phyloP scores from a whole-genome alignment of 1,140 invertebrate genomes.

The Propsilocerus akamusi region DNA sequence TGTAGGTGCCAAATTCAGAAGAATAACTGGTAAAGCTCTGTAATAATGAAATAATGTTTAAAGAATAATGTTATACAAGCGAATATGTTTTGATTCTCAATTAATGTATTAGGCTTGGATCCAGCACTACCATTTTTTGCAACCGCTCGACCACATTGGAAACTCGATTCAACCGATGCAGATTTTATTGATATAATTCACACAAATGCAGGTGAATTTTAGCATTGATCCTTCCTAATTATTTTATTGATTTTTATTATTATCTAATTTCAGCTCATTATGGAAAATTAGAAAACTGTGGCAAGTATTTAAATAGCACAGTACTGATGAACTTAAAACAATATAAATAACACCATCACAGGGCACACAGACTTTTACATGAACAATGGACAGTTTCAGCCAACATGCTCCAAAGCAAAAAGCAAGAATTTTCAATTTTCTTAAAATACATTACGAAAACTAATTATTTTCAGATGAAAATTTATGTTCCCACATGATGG shows the following conservation, averaged over 20 bases:
- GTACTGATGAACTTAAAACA: too few relatives aligned
- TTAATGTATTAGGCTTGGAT: constrained; percentile 12
- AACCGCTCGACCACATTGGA: constrained; percentile 9
- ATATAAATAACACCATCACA: too few relatives aligned
- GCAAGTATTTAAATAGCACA: too few relatives aligned
- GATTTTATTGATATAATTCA: background rate
- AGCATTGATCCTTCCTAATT: too few relatives aligned
- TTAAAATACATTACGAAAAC: background rate
- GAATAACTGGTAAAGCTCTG: constrained; percentile 14
- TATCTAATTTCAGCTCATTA: too few relatives aligned
- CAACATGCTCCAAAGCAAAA: background rate
- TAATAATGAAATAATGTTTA: background rate
- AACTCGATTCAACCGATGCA: constrained; percentile 1
- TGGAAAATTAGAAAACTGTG: background rate
- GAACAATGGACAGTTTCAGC: background rate
- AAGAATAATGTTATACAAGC: background rate
- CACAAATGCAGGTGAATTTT: background rate
- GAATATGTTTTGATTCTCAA: background rate
- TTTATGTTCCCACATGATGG: background rate
- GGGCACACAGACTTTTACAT: background rate
- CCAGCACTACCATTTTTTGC: constrained; percentile 19
- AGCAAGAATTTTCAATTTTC: background rate
- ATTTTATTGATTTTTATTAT: too few relatives aligned
- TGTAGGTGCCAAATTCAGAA: constrained; percentile 11
- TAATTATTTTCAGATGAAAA: background rate